These are phyloP conservation scores for Ctenosaura bakeri DNA, from an alignment of 2,797 vertebrate genomes.

Conservation along the genomic window DNA sequence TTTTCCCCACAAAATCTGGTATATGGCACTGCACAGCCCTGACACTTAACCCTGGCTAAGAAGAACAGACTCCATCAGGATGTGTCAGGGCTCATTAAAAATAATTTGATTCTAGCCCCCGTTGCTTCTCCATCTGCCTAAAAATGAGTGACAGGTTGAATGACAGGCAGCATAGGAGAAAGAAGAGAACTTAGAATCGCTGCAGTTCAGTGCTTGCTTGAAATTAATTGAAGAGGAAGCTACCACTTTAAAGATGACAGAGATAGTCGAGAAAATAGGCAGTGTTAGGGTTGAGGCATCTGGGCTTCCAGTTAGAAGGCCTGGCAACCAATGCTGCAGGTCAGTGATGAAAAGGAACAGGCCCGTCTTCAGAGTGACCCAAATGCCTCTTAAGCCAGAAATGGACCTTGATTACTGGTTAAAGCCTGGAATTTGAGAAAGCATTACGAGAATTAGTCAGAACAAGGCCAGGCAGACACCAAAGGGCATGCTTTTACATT, in stretches of 20 bases:
- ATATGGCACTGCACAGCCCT: neutral
- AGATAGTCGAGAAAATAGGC: slow-evolving; percentile 18
- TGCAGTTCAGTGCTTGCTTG: slow-evolving; percentile 21
- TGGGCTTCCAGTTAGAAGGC: slow-evolving; percentile 11
- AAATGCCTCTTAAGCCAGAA: slow-evolving; percentile 26
- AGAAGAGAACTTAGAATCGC: slow-evolving; percentile 3
- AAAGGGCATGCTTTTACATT: neutral
- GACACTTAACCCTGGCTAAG: slow-evolving; percentile 34
- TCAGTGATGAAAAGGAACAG: neutral
- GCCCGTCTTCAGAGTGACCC: neutral
- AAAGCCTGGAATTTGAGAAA: neutral
- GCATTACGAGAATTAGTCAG: slow-evolving; percentile 20
- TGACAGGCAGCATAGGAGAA: slow-evolving; percentile 32
- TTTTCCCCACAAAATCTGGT: slow-evolving; percentile 12
- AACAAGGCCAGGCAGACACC: slow-evolving; percentile 13
- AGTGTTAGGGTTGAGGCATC: neutral
- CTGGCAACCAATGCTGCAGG: neutral
- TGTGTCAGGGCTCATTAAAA: slow-evolving; percentile 61
- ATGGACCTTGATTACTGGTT: neutral
- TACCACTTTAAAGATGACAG: neutral
- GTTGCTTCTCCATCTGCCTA: slow-evolving; percentile 20
- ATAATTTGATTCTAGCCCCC: slow-evolving; percentile 58
- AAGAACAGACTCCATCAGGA: neutral
- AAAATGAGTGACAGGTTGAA: slow-evolving; percentile 38
- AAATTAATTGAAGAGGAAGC: slow-evolving; percentile 47